Conservation (phyloP, 2,888 invertebrate species). For the Drosophila subsilvestris region DNA sequence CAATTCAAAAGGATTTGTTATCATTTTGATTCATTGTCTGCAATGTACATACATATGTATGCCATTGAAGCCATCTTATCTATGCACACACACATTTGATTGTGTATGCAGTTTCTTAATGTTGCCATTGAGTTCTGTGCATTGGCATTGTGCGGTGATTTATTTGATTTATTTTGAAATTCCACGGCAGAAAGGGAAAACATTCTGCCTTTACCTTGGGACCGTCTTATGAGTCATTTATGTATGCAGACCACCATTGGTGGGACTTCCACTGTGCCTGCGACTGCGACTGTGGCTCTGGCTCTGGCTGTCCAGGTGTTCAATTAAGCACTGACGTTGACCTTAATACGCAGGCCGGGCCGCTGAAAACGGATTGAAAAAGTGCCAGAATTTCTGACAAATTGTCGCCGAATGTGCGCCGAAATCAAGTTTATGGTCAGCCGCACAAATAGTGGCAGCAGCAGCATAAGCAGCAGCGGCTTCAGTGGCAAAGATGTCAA, state of each 20-base stretch:
- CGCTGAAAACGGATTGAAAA: slow-evolving; percentile 53
- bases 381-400: slow-evolving; percentile 77
- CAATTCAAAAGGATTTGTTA: background rate
- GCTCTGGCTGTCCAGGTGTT: slow-evolving; percentile 71
- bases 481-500: slow-evolving; percentile 42
- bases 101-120: background rate
- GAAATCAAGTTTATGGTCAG: slow-evolving; percentile 78
- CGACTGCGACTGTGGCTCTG: slow-evolving; percentile 23
- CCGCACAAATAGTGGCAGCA: slow-evolving; percentile 15
- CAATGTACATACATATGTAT: too few relatives aligned
- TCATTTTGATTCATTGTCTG: background rate
- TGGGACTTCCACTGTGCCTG: slow-evolving; percentile 24
- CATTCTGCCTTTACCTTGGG: slow-evolving; percentile 32
- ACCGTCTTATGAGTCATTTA: slow-evolving; percentile 30
- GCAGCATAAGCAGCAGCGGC: background rate
- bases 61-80: background rate
- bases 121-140: background rate
- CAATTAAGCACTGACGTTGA: slow-evolving; percentile 76
- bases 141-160: background rate
- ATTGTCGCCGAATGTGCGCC: slow-evolving; percentile 70
- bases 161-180: background rate
- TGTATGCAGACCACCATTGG: slow-evolving; percentile 40
- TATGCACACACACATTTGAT: background rate
- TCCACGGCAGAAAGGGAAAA: slow-evolving; percentile 17
- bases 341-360: slow-evolving; percentile 68